Evolutionary conservation across 2,888 invertebrate species (phyloP), one percentile per base, ranked within the genome.

Genomic region (Glyphotaelius pellucidus): DNA sequence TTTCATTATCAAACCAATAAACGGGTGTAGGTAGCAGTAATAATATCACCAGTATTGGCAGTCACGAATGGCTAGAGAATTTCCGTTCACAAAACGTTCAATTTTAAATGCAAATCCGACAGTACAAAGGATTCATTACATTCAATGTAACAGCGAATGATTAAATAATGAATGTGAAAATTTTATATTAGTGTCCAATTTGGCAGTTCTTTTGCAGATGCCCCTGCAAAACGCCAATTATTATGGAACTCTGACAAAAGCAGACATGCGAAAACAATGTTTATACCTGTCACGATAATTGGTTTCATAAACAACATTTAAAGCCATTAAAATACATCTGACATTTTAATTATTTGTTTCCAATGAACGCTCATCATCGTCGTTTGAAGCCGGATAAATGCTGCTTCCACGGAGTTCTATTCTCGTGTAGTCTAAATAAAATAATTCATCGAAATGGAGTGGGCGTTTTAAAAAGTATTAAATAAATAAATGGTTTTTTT

Each of bases 41-140:
- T 25, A 25, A 85, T 85, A 85, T 85, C 85, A 85, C n/a, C 25
- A 42, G 25, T 7, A 85, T 38, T 5, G 32, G 38, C 38, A n/a
- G 42, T 42, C 87, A 32, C 52, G 87, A 52, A 47, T 67, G 19
- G 32, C n/a, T 25, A 47, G 9, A 2, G 52, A 87, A 87, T 87
- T 30, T 32, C 31, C 32, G 14, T 52, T 87, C 25, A 87, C 87
- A 52, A 52, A 87, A 87, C 52, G 87, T 47, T 87, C 87, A 87
- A 87, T 87, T 87, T 87, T 47, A 87, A 87, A 87, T 87, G 87
- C 87, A 87, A 87, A 87, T 87, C n/a, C 42, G 25, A 67, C 25
- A 42, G 31, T n/a, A 47, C 87, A n/a, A 52, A 47, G 52, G 47
- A 14, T 52, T 30, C 87, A 87, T 87, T 87, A 87, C 85, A n/a